Conservation (phyloP, 2,888 invertebrate genomes). For the Nudaria mundana region DNA sequence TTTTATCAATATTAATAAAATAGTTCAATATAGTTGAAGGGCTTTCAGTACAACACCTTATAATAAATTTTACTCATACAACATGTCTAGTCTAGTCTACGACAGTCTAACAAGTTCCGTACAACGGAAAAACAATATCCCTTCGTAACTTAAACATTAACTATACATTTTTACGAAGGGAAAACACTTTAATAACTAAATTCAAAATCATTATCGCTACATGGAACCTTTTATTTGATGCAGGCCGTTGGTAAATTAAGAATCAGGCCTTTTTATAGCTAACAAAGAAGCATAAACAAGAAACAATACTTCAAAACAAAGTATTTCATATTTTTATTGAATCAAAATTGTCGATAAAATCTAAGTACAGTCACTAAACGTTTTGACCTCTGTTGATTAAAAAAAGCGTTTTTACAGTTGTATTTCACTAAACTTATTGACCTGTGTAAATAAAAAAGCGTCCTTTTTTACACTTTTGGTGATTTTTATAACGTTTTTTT, state of each 20-base stretch:
- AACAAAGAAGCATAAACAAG: no score
- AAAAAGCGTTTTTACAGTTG: no score
- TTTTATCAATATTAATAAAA: no score
- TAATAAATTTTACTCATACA: conserved; percentile 65
- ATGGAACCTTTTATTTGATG: conserved; percentile 67
- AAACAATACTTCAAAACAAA: no score
- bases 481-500: no score
- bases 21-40: conserved; percentile 31
- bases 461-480: no score
- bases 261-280: conserved; percentile 21
- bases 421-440: no score
- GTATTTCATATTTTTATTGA: no score
- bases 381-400: no score
- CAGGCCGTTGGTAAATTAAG: conserved; percentile 52
- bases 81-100: conserved; percentile 71
- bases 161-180: conserved; percentile 66
- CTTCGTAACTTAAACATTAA: conserved; percentile 61
- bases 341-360: no score
- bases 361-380: no score
- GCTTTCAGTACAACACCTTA: conserved; percentile 51
- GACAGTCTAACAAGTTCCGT: conserved; percentile 78
- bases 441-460: no score
- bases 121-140: conserved; percentile 77
- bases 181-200: conserved; percentile 56
- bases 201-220: conserved; percentile 61